A percentile compares a stretch with the other conserved stretches of the same genome.
phyloP scores from a whole-genome alignment of 2,888 invertebrate species.

The Hylaea fasciaria region DNA sequence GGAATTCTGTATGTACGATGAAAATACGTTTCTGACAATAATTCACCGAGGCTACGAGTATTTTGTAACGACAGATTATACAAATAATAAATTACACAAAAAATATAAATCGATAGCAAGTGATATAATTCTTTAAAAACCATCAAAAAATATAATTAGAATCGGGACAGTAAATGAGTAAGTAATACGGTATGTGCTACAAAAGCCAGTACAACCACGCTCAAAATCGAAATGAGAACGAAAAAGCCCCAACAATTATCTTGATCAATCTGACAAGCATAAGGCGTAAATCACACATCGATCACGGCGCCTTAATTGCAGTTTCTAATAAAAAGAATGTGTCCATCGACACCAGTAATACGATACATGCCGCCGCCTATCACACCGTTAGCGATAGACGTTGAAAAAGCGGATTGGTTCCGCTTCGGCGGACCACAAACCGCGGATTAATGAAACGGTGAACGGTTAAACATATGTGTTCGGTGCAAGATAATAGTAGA shows the following conservation, averaged over 20 bases:
- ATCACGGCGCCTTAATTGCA: slow-evolving; percentile 21
- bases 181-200: too few species aligned
- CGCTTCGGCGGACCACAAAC: slow-evolving; percentile 34
- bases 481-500: slow-evolving; percentile 13
- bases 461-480: slow-evolving; percentile 37
- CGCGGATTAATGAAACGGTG: slow-evolving; percentile 31
- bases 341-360: slow-evolving; percentile 35
- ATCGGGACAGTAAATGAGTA: too few species aligned
- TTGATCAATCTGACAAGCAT: slow-evolving; percentile 19
- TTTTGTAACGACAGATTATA: too few species aligned
- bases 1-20: neutral
- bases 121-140: too few species aligned
- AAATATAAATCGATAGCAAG: too few species aligned
- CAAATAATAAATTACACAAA: too few species aligned
- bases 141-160: too few species aligned
- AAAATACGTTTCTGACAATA: too few species aligned
- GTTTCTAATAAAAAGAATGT: slow-evolving; percentile 35
- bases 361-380: slow-evolving; percentile 35
- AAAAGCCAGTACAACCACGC: too few species aligned
- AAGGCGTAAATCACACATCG: slow-evolving; percentile 30
- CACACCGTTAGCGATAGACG: slow-evolving; percentile 41
- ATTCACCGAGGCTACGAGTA: too few species aligned
- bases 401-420: slow-evolving; percentile 41
- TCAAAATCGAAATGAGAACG: too few species aligned
- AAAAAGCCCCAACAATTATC: neutral